A percentile compares a stretch with the other conserved stretches of the same genome.
Evolutionary conservation across 2,888 invertebrate species (phyloP).

Genomic region (Xanthia togata): DNA sequence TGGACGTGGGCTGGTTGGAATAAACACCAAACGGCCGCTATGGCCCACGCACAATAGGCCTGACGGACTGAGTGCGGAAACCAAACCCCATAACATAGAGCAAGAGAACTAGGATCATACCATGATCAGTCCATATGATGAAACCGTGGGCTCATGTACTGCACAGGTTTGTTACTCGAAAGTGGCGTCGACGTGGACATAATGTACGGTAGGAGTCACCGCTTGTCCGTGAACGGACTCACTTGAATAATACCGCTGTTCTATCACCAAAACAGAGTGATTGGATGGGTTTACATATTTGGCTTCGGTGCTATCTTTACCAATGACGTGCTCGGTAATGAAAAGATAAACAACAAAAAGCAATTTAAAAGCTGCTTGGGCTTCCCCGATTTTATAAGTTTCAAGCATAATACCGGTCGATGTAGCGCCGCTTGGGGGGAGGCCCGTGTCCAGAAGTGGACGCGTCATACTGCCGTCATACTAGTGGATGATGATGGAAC

Average conservation of each 20-base stretch:
- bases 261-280: conserved; percentile 83
- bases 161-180: conserved; percentile 80
- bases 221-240: conserved; percentile 89
- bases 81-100: too few relatives aligned
- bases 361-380: too few relatives aligned
- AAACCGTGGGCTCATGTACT: conserved; percentile 89
- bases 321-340: neutral
- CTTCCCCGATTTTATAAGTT: neutral
- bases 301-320: neutral
- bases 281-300: conserved; percentile 4
- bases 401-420: neutral
- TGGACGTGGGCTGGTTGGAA: too few relatives aligned
- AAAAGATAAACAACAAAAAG: conserved; percentile 10
- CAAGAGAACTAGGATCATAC: conserved; percentile 39
- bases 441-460: too few relatives aligned
- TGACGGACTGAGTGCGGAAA: too few relatives aligned
- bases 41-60: too few relatives aligned
- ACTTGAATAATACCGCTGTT: conserved; percentile 89
- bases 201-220: conserved; percentile 84
- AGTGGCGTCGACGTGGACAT: conserved; percentile 84
- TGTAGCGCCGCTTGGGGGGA: neutral
- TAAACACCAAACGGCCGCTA: too few relatives aligned
- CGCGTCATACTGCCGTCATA: too few relatives aligned
- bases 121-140: conserved; percentile 89
- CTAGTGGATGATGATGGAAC: too few relatives aligned